Conservation (phyloP, 2,113 vertebrate species). For the Reinhardtius hippoglossoides region DNA sequence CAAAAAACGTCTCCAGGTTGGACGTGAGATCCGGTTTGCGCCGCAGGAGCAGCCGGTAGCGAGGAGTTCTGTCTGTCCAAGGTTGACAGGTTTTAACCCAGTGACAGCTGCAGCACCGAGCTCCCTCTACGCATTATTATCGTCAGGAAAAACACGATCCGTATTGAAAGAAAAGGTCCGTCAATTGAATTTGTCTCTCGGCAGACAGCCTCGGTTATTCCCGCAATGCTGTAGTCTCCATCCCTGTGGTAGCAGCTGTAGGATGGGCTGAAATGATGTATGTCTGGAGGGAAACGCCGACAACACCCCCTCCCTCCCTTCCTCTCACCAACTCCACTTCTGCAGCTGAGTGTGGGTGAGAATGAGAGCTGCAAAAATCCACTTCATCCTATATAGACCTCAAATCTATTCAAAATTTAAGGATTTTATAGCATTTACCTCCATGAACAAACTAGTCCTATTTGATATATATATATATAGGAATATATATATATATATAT, state of each 20-base stretch:
- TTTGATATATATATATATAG: too few species aligned
- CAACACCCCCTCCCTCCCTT: slow-evolving; percentile 42
- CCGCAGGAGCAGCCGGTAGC: slow-evolving; percentile 41
- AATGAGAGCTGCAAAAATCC: slow-evolving; percentile 3
- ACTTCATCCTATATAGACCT: not conserved
- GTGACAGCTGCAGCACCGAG: slow-evolving; percentile 32
- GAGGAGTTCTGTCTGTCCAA: slow-evolving; percentile 24
- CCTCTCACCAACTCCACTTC: slow-evolving; percentile 46
- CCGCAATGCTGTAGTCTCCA: slow-evolving; percentile 76
- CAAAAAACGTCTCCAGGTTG: slow-evolving; percentile 70
- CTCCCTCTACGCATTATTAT: slow-evolving; percentile 27
- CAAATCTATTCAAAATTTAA: not conserved
- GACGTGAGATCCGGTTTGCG: slow-evolving; percentile 66
- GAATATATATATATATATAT: too few species aligned
- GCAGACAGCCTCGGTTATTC: slow-evolving; percentile 47
- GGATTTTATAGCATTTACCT: not conserved
- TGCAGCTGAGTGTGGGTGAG: slow-evolving; percentile 59
- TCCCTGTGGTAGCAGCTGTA: slow-evolving; percentile 64
- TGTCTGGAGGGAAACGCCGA: slow-evolving; percentile 62
- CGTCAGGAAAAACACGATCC: not conserved
- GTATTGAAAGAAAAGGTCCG: slow-evolving; percentile 6
- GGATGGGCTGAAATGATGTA: slow-evolving; percentile 63
- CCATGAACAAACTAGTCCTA: too few species aligned
- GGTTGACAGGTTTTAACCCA: slow-evolving; percentile 43
- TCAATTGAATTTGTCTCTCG: slow-evolving; percentile 14